Conservation (phyloP, 2,113 vertebrate species). For the Pholis gunnellus region DNA sequence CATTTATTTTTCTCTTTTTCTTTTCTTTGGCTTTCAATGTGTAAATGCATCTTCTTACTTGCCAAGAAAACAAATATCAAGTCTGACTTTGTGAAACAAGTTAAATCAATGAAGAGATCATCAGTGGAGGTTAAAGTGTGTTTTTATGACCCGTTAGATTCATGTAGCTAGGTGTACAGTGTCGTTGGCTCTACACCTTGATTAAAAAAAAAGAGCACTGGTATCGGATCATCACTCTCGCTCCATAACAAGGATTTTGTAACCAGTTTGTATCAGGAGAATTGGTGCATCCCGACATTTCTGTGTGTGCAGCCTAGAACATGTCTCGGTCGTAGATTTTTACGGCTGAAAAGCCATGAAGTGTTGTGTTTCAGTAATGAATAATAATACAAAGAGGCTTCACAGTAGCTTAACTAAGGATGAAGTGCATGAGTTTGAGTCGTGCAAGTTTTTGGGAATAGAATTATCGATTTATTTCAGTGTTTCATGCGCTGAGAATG, state of each 20-base stretch:
- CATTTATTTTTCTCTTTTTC: not conserved
- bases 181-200: not conserved
- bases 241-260: not conserved
- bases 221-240: not conserved
- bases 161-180: not conserved
- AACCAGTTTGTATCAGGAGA: not conserved
- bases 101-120: not conserved
- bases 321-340: not conserved
- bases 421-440: not conserved
- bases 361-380: constrained; percentile 29
- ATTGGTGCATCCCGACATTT: not conserved
- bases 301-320: not conserved
- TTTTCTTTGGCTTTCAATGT: not conserved
- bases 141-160: not conserved
- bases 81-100: not conserved
- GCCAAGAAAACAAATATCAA: not conserved
- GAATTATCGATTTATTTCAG: not conserved
- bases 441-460: not conserved
- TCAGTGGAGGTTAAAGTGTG: not conserved
- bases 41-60: not conserved
- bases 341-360: constrained; percentile 15
- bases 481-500: not conserved
- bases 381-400: constrained; percentile 5
- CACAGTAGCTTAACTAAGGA: not conserved
- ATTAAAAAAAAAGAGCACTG: not conserved